phyloP scores from a whole-genome alignment of 2,113 vertebrate species.

The Zootoca vivipara region DNA sequence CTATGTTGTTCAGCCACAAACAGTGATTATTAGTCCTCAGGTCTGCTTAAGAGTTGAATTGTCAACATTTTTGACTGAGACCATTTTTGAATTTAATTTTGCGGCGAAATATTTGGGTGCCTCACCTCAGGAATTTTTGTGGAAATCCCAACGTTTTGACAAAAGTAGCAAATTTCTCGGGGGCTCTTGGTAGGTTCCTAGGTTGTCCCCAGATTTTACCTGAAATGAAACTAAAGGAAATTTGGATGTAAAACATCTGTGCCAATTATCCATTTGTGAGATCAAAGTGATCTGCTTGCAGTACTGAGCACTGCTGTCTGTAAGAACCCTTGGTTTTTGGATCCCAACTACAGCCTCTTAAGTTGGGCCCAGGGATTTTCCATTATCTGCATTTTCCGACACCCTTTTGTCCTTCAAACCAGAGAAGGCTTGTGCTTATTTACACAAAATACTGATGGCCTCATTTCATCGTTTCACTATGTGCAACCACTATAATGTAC shows the following conservation, averaged over 20 bases:
- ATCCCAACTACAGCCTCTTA: not conserved
- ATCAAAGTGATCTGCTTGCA: too few relatives aligned
- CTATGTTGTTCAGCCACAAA: not conserved
- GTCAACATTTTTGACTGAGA: not conserved
- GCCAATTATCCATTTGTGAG: too few relatives aligned
- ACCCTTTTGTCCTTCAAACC: constrained; percentile 70
- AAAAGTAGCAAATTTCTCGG: not conserved
- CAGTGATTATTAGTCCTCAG: not conserved
- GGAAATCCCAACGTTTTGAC: not conserved
- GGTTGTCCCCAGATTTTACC: not conserved
- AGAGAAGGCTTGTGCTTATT: constrained; percentile 66
- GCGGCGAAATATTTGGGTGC: not conserved
- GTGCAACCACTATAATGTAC: constrained; percentile 56
- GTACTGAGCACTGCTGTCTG: too few relatives aligned
- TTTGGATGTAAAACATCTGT: not conserved
- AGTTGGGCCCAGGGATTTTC: constrained; percentile 38
- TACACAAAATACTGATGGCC: constrained; percentile 79
- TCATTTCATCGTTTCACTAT: constrained; percentile 61
- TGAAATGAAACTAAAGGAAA: not conserved
- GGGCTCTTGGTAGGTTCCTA: not conserved
- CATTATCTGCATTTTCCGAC: constrained; percentile 42
- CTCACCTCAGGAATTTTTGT: not conserved
- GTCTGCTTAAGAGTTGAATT: not conserved
- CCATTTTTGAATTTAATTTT: not conserved
- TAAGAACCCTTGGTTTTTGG: not conserved